Conservation (phyloP, 2,888 invertebrate species). For the Spodoptera exigua region DNA sequence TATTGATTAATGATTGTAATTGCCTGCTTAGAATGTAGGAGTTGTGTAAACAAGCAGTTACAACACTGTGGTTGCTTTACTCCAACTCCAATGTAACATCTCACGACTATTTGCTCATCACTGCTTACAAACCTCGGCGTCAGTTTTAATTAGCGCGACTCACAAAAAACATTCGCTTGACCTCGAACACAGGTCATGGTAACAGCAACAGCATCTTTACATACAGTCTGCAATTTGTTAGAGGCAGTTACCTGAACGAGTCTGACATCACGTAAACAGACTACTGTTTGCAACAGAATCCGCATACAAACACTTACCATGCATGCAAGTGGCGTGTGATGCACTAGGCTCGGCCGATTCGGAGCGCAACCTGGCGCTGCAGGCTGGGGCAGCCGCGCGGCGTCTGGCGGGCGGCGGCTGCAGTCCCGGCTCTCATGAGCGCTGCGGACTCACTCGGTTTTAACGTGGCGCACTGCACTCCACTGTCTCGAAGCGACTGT, state of each 20-base stretch:
- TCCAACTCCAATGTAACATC: constrained; percentile 16
- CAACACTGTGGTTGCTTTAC: constrained; percentile 2
- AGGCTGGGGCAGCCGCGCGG: neutral
- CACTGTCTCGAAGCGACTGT: neutral
- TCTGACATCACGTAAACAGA: neutral
- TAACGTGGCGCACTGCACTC: constrained; percentile 8
- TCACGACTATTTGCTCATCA: constrained; percentile 6
- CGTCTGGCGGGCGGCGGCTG: constrained; percentile 4
- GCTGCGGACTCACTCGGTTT: constrained; percentile 11
- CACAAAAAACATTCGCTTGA: constrained; percentile 11
- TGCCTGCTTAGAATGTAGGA: no score
- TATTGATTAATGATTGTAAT: no score
- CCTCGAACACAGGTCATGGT: neutral
- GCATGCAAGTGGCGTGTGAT: constrained; percentile 17
- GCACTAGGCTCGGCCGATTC: constrained; percentile 28
- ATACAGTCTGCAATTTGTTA: no score
- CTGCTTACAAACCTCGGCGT: constrained; percentile 2
- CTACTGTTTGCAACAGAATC: neutral
- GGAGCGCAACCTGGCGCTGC: constrained; percentile 11
- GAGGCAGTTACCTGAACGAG: neutral
- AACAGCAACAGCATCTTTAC: no score
- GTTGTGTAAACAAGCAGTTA: no score
- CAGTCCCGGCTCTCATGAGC: constrained; percentile 28
- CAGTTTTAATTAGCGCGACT: constrained; percentile 16
- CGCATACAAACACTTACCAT: constrained; percentile 31